These are phyloP conservation scores for Epistrophe eligans DNA, from an alignment of 2,888 invertebrate genomes.

Conservation along the genomic window DNA sequence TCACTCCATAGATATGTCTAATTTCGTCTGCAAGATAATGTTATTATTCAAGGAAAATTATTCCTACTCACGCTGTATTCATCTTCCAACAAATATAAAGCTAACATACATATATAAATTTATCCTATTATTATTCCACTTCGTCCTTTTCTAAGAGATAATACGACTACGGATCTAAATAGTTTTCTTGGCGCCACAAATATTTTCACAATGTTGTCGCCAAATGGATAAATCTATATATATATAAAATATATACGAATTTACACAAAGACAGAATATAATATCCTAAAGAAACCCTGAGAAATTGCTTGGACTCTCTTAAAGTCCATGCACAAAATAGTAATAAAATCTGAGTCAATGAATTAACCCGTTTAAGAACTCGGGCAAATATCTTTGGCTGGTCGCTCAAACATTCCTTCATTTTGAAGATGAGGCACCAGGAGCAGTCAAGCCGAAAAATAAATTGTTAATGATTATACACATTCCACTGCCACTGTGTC, in stretches of 20 bases:
- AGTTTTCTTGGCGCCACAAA: slow-evolving; percentile 63
- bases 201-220: slow-evolving; percentile 47
- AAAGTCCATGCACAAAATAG: slow-evolving; percentile 38
- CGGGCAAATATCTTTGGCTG: slow-evolving; percentile 47
- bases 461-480: slow-evolving; percentile 49
- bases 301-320: slow-evolving; percentile 39
- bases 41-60: slow-evolving; percentile 20
- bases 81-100: neutral
- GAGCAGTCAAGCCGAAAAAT: slow-evolving; percentile 33
- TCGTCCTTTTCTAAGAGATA: slow-evolving; percentile 13
- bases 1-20: neutral
- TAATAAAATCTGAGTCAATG: slow-evolving; percentile 70
- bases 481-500: slow-evolving; percentile 39
- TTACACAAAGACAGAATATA: slow-evolving; percentile 35
- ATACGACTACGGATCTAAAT: slow-evolving; percentile 23
- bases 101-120: neutral
- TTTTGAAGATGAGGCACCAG: slow-evolving; percentile 10
- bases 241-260: neutral
- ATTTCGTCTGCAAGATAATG: slow-evolving; percentile 13
- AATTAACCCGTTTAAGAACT: slow-evolving; percentile 57
- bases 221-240: slow-evolving; percentile 12
- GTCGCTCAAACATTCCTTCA: slow-evolving; percentile 43
- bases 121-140: neutral
- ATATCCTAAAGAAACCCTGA: slow-evolving; percentile 37
- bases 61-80: slow-evolving; percentile 17